A percentile compares a stretch with the other conserved stretches of the same genome.
Evolutionary conservation across 2,113 vertebrate species (phyloP).

Genomic region (Coracopsis vasa): DNA sequence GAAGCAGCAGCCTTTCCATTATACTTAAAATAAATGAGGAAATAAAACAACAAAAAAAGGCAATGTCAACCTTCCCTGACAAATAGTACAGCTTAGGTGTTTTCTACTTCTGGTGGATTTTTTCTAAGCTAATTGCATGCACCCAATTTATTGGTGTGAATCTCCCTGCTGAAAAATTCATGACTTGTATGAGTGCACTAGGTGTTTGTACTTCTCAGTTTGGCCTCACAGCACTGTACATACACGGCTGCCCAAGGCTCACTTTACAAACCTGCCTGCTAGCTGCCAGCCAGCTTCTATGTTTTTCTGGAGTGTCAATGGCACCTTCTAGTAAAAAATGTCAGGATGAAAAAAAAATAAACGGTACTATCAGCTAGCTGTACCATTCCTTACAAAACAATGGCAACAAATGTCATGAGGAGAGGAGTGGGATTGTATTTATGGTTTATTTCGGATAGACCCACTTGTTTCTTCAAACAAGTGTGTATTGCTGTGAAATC

Average conservation of each 20-base stretch:
- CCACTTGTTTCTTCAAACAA: slow-evolving; percentile 58
- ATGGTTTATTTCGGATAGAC: slow-evolving; percentile 60
- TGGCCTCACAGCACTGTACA: not conserved
- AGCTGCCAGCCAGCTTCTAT: not conserved
- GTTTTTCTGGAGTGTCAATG: not conserved
- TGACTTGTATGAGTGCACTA: not conserved
- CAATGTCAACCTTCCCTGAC: not conserved
- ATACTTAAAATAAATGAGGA: not conserved
- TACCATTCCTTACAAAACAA: slow-evolving; percentile 48
- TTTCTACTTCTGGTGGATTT: not conserved
- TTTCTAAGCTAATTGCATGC: not conserved
- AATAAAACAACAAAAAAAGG: not conserved
- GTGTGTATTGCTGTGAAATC: slow-evolving; percentile 61
- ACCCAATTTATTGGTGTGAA: not conserved
- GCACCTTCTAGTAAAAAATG: not conserved
- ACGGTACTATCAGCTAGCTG: not conserved
- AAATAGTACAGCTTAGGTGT: not conserved
- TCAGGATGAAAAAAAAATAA: not conserved
- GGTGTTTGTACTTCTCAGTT: not conserved
- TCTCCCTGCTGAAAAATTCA: not conserved
- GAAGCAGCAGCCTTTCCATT: not conserved
- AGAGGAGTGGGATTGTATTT: slow-evolving; percentile 51
- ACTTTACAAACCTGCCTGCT: not conserved
- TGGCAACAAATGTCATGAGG: slow-evolving; percentile 7
- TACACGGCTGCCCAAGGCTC: not conserved